Evolutionary conservation across 2,888 invertebrate genomes (phyloP), one percentile per base, ranked within the genome.

Genomic region (Lypha dubia): DNA sequence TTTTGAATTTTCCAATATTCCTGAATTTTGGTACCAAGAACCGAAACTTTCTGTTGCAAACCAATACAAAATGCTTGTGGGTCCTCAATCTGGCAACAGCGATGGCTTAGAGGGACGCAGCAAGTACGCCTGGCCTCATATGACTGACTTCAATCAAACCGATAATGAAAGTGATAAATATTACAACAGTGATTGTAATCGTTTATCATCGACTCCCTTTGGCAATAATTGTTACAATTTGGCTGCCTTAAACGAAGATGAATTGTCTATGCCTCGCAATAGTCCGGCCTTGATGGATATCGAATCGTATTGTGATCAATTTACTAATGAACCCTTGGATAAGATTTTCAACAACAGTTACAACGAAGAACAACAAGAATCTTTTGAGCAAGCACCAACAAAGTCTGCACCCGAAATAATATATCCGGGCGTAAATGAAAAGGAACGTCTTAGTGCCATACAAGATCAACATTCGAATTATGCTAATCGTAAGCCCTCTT

Each of bases 1-100:
- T 9, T 85, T 89, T 60, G 91, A 91, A 41, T 91, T 91, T 38
- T 91, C 91, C 38, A 87, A 87, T 68, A 86, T 88, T 8, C 87
- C 89, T 0, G 89, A 91, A 35, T 89, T 88, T 68, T 89, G 88
- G 87, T 67, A 86, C 32, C 86, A 77, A 3, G 74, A 86, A 4
- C 87, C 87, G 4, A 90, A 89, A 76, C 89, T 88, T 49, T 90
- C 91, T 3, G 88, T 91, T 24, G 91, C 89, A 63, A 91, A 90
- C 67, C 89, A 84, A 79, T 92, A 91, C 86, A 90, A 90, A 83
- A 89, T 91, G 89, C 79, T 91, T 24, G 90, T 91, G 15, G 91
- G 91, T 6, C 77, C 91, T 15, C 90, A 90, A 79, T 87, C 89
- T 1, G 90, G 90, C 24, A 85, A 84, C 24, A 88, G 88, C 79